These are phyloP conservation scores for Cryptoprocta ferox DNA, from an alignment of 2,797 vertebrate genomes.

Conservation along the genomic window DNA sequence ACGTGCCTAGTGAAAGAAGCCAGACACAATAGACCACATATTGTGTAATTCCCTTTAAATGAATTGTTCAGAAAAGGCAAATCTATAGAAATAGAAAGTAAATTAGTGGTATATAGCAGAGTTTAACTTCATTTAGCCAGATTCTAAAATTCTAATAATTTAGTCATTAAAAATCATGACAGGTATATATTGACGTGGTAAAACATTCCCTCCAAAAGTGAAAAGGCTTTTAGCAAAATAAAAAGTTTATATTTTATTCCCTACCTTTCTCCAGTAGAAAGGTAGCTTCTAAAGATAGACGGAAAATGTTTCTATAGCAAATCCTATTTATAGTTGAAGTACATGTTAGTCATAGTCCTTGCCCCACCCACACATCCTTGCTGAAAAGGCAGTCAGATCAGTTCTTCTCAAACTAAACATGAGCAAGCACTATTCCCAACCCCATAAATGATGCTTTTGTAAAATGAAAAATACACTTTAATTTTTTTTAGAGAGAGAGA, in stretches of 20 bases:
- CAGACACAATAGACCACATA: neutral
- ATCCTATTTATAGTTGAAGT: neutral
- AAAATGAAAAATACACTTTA: neutral
- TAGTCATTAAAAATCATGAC: slow-evolving; percentile 27
- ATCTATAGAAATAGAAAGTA: neutral
- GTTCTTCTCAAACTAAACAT: slow-evolving; percentile 45
- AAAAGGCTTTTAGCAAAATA: neutral
- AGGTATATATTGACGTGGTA: neutral
- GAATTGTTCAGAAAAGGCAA: slow-evolving; percentile 1
- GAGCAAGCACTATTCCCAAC: neutral
- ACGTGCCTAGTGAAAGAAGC: neutral
- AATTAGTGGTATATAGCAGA: neutral
- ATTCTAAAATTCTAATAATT: slow-evolving; percentile 20
- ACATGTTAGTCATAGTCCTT: neutral
- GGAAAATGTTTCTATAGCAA: slow-evolving; percentile 8
- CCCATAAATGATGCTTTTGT: neutral
- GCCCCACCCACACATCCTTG: neutral
- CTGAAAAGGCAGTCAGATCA: neutral
- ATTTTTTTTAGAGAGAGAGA: no score
- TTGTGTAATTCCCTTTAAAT: neutral
- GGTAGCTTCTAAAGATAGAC: slow-evolving; percentile 9
- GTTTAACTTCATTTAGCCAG: neutral
- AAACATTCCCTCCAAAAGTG: neutral
- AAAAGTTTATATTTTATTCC: neutral
- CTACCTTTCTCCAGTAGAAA: neutral